Percentiles rank a stretch among this genome's conserved stretches.
Conservation (phyloP, 2,888 invertebrate genomes). For the Pollenia amentaria region DNA sequence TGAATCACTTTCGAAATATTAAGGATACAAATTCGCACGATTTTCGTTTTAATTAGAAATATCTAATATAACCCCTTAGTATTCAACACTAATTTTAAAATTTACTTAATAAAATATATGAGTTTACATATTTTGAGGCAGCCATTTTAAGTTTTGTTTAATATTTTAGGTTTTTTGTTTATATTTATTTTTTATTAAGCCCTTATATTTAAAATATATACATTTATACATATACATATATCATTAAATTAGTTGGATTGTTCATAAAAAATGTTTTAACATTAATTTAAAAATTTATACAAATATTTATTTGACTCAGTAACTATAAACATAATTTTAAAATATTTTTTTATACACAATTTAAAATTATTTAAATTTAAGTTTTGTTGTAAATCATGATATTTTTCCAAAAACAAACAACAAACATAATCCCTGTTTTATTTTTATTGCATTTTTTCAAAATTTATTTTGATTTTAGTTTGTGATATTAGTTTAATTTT, state of each 20-base stretch:
- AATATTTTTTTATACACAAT: slow-evolving; percentile 36
- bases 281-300: background rate
- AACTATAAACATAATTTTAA: background rate
- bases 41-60: too few relatives aligned
- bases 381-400: background rate
- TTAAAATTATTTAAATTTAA: slow-evolving; percentile 27
- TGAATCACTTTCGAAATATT: too few relatives aligned
- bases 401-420: too few relatives aligned
- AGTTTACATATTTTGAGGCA: slow-evolving; percentile 52
- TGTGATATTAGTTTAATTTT: slow-evolving; percentile 70
- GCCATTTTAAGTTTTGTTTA: slow-evolving; percentile 62
- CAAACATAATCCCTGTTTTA: too few relatives aligned
- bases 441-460: background rate
- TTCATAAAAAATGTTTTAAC: background rate
- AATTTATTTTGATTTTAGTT: slow-evolving; percentile 64
- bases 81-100: background rate
- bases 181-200: slow-evolving; percentile 29
- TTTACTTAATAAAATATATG: background rate
- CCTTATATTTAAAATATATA: slow-evolving; percentile 11
- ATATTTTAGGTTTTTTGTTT: slow-evolving; percentile 45
- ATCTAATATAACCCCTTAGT: too few relatives aligned
- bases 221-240: background rate
- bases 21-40: too few relatives aligned
- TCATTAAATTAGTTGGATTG: background rate
- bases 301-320: slow-evolving; percentile 12